phyloP scores from a whole-genome alignment of 2,888 invertebrate species.

The Caenorhabditis drosophilae region DNA sequence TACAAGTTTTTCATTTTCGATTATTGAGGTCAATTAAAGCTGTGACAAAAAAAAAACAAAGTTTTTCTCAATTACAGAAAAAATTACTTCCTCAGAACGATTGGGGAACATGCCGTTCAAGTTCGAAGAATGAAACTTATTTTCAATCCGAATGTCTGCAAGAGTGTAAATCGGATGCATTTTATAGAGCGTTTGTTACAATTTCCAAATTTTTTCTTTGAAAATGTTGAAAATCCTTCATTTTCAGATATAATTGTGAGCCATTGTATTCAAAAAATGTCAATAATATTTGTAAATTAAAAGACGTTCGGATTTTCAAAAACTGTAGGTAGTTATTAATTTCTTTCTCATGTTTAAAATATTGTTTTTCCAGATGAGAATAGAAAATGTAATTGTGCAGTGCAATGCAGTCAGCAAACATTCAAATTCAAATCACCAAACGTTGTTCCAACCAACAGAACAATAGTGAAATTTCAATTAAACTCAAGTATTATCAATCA shows the following conservation, averaged over 20 bases:
- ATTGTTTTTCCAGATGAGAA: not conserved
- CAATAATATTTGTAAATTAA: slow-evolving; percentile 5
- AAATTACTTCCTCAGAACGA: slow-evolving; percentile 14
- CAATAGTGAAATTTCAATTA: slow-evolving; percentile 11
- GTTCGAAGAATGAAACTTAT: not conserved
- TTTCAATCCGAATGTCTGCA: slow-evolving; percentile 8
- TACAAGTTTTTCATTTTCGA: slow-evolving; percentile 9
- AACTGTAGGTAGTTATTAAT: not conserved
- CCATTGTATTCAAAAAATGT: slow-evolving; percentile 17
- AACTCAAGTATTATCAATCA: slow-evolving; percentile 10
- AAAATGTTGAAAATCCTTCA: not conserved
- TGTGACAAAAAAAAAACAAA: not conserved
- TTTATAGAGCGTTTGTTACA: not conserved
- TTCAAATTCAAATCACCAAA: not conserved
- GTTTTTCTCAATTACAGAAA: slow-evolving; percentile 17
- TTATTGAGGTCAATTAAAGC: slow-evolving; percentile 16
- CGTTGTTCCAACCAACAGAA: slow-evolving; percentile 2
- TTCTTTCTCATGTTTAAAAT: not conserved
- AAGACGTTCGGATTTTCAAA: slow-evolving; percentile 7
- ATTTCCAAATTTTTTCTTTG: not conserved
- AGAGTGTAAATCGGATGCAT: not conserved
- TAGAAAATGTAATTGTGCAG: slow-evolving; percentile 14
- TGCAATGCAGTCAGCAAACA: slow-evolving; percentile 8
- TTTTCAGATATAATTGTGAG: slow-evolving; percentile 26
- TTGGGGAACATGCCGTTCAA: slow-evolving; percentile 35